These are phyloP conservation scores for Setipinna tenuifilis DNA, from an alignment of 2,797 vertebrate species.

Conservation along the genomic window DNA sequence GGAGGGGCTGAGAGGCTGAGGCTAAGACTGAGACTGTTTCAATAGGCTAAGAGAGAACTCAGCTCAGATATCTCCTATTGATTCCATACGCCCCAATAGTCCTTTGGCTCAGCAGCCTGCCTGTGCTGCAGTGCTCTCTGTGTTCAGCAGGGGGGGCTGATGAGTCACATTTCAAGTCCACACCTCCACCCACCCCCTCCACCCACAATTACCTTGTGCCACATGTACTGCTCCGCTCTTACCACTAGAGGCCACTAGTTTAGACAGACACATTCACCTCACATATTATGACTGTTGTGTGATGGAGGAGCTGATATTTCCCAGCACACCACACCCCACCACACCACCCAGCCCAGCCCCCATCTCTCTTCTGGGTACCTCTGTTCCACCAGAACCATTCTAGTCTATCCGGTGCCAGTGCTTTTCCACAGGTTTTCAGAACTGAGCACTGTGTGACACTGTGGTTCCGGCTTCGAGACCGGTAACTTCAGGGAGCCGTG, in stretches of 20 bases:
- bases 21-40: neutral
- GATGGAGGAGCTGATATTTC: neutral
- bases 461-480: too few relatives aligned
- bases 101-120: neutral
- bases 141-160: slow-evolving; percentile 8
- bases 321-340: neutral
- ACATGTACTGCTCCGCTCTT: neutral
- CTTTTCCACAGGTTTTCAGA: too few relatives aligned
- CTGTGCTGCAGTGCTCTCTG: neutral
- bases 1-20: neutral
- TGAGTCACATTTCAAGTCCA: neutral
- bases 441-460: too few relatives aligned
- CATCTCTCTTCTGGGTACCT: neutral
- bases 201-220: neutral
- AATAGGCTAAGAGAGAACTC: too few relatives aligned
- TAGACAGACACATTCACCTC: neutral
- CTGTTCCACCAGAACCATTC: too few relatives aligned
- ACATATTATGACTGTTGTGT: neutral
- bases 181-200: neutral
- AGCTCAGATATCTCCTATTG: neutral
- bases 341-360: neutral
- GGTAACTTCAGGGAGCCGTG: too few relatives aligned
- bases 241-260: neutral
- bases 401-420: too few relatives aligned
- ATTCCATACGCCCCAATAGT: neutral